Conservation (phyloP, 1,140 invertebrate genomes). For the Belonocnema kinseyi region DNA sequence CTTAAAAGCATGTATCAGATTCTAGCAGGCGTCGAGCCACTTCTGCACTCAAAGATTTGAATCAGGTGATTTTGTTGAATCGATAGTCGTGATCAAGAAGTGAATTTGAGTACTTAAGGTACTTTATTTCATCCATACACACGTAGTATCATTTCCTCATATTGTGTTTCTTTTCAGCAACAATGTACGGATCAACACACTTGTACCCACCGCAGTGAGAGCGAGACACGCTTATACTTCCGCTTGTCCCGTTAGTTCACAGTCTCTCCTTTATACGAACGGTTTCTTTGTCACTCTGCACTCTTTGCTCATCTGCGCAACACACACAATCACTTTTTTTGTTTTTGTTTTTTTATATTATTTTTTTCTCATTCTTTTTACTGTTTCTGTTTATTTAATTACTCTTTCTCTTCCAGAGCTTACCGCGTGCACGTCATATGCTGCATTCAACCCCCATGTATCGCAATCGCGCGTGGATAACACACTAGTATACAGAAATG, state of each 20-base stretch:
- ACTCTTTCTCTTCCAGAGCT: slow-evolving; percentile 53
- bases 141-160: slow-evolving; percentile 42
- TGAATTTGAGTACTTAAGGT: background rate
- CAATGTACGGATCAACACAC: slow-evolving; percentile 69
- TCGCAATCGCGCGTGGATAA: slow-evolving; percentile 49
- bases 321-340: slow-evolving; percentile 25
- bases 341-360: slow-evolving; percentile 17
- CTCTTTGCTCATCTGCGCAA: slow-evolving; percentile 48
- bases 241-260: slow-evolving; percentile 64
- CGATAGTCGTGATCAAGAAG: background rate
- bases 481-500: background rate
- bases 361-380: slow-evolving; percentile 27
- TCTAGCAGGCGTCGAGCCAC: background rate
- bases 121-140: background rate
- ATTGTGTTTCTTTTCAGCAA: slow-evolving; percentile 71
- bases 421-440: slow-evolving; percentile 56
- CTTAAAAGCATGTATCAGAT: no score
- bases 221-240: slow-evolving; percentile 59
- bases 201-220: slow-evolving; percentile 69
- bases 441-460: slow-evolving; percentile 45
- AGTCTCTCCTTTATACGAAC: slow-evolving; percentile 50
- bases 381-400: slow-evolving; percentile 45
- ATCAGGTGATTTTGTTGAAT: background rate
- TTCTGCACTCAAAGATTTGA: background rate
- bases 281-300: slow-evolving; percentile 56